phyloP scores from a whole-genome alignment of 2,888 invertebrate genomes.

The Hyalella azteca region DNA sequence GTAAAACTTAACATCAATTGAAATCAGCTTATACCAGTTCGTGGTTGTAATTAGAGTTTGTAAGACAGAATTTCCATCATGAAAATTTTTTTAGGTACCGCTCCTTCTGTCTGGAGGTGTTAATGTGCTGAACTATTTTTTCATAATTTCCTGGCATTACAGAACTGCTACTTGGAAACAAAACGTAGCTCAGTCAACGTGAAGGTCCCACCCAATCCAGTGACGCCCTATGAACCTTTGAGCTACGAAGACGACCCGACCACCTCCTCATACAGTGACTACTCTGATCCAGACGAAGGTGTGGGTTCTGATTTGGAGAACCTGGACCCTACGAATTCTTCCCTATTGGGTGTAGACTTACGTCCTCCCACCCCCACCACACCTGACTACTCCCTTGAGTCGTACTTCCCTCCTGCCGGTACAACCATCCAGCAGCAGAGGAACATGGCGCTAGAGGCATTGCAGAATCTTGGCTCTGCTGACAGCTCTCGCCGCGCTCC shows the following conservation, averaged over 20 bases:
- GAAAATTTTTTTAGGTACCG: background rate
- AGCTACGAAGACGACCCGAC: slow-evolving; percentile 43
- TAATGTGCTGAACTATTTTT: no score
- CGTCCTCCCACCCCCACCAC: slow-evolving; percentile 6
- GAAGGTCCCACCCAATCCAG: slow-evolving; percentile 29
- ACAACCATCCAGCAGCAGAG: background rate
- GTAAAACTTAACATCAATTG: no score
- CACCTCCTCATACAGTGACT: slow-evolving; percentile 24
- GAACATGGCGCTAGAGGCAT: slow-evolving; percentile 9
- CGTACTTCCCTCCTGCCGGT: slow-evolving; percentile 24
- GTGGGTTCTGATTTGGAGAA: slow-evolving; percentile 15
- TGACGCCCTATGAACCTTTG: slow-evolving; percentile 46
- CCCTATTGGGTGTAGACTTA: background rate
- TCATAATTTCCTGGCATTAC: no score
- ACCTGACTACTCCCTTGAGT: slow-evolving; percentile 19
- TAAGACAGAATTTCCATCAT: background rate
- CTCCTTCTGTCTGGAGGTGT: background rate
- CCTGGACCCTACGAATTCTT: background rate
- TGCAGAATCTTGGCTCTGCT: slow-evolving; percentile 14
- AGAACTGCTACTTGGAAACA: slow-evolving; percentile 54
- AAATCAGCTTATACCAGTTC: background rate
- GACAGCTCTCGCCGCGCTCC: background rate
- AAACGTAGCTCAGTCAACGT: slow-evolving; percentile 9
- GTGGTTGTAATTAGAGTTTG: background rate
- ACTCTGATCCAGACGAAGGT: background rate